A percentile compares a stretch with the other conserved stretches of the same genome.
These are phyloP conservation scores for Hetaerina americana DNA, from an alignment of 1,140 invertebrate genomes.

Conservation along the genomic window DNA sequence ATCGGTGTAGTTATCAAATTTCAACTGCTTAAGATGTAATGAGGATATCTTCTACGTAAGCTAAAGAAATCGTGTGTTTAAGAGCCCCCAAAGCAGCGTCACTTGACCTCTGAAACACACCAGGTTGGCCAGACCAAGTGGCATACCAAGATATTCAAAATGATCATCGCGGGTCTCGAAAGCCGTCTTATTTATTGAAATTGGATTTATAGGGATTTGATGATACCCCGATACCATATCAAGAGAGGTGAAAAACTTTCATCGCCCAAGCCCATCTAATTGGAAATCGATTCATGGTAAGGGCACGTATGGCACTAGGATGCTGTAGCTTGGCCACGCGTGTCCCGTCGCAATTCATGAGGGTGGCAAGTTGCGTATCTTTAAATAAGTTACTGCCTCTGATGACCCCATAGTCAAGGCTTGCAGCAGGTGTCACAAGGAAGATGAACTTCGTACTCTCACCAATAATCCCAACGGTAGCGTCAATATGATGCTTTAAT, in stretches of 20 bases:
- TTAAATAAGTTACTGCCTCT: too few relatives aligned
- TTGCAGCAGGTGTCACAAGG: too few relatives aligned
- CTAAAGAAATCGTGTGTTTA: conserved; percentile 4
- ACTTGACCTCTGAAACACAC: conserved; percentile 29
- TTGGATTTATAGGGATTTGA: conserved; percentile 27
- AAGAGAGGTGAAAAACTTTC: conserved; percentile 25
- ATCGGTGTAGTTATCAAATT: conserved; percentile 5
- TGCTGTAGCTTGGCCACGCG: too few relatives aligned
- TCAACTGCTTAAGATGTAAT: neutral
- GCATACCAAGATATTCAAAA: conserved; percentile 28
- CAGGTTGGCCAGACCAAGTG: conserved; percentile 31
- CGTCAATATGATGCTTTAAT: too few relatives aligned
- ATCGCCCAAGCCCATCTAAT: conserved; percentile 23
- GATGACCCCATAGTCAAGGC: too few relatives aligned
- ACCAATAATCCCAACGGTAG: too few relatives aligned
- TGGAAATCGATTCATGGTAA: conserved; percentile 30
- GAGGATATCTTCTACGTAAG: conserved; percentile 7
- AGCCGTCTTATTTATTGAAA: conserved; percentile 29
- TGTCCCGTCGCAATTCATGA: too few relatives aligned
- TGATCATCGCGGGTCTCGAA: conserved; percentile 28
- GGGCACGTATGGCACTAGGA: too few relatives aligned
- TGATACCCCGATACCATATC: conserved; percentile 32
- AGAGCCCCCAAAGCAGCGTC: conserved; percentile 11
- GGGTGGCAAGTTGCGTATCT: too few relatives aligned
- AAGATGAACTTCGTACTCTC: too few relatives aligned